Evolutionary conservation across 2,797 vertebrate genomes (phyloP).

Genomic region (Halcyon badia): DNA sequence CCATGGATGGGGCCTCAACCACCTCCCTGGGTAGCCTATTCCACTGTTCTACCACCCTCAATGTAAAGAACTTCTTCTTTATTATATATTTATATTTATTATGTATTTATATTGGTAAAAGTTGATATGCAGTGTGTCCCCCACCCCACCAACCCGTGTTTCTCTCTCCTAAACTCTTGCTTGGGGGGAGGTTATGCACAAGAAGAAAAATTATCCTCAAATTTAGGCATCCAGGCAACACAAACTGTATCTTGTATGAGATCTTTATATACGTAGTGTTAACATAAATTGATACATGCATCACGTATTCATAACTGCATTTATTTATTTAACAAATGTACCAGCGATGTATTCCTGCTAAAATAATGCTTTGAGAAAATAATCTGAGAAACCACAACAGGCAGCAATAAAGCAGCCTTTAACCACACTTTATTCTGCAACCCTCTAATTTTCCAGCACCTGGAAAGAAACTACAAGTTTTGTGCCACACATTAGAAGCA

Average conservation of each 20-base stretch:
- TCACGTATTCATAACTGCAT: background rate
- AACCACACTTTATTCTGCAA: conserved; percentile 7
- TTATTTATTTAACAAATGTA: background rate
- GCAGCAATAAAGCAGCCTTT: background rate
- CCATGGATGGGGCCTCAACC: no score
- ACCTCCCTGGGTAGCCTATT: no score
- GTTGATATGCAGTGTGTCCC: background rate
- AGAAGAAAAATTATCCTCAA: background rate
- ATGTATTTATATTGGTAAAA: background rate
- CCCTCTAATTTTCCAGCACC: background rate
- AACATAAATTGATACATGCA: background rate
- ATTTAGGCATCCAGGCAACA: background rate
- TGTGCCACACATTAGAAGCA: background rate
- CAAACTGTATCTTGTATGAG: rapidly evolving
- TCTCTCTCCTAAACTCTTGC: background rate
- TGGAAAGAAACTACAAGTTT: background rate
- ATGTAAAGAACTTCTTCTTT: no score
- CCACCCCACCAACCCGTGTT: background rate
- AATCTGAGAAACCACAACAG: conserved; percentile 1
- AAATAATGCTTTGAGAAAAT: background rate
- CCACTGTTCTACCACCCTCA: no score
- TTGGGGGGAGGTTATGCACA: background rate
- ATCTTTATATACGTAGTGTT: background rate
- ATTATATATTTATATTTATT: no score
- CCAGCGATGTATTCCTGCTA: background rate